A percentile compares a stretch with the other conserved stretches of the same genome.
Evolutionary conservation across 2,888 invertebrate genomes (phyloP).

Genomic region (Trachelus iudaicus): DNA sequence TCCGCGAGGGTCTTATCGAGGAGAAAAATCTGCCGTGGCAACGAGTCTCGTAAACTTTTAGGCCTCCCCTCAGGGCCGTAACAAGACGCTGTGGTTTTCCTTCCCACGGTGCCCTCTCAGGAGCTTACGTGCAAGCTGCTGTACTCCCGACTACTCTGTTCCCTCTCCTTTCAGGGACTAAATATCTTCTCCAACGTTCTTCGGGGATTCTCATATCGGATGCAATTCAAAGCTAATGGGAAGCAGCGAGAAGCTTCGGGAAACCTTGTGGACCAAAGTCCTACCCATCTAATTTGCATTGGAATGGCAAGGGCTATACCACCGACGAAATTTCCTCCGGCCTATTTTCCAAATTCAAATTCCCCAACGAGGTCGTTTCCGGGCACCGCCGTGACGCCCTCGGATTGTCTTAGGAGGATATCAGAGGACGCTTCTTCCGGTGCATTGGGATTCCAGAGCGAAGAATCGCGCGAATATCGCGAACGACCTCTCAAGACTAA

Average conservation of each 20-base stretch:
- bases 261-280: slow-evolving; percentile 18
- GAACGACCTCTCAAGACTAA: too few relatives aligned
- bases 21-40: not conserved
- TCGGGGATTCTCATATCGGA: slow-evolving; percentile 30
- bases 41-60: not conserved
- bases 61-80: not conserved
- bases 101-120: not conserved
- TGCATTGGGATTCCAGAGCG: not conserved
- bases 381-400: not conserved
- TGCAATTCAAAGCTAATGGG: slow-evolving; percentile 38
- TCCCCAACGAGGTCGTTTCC: not conserved
- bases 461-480: too few relatives aligned
- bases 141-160: not conserved
- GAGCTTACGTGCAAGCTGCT: not conserved
- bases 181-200: slow-evolving; percentile 22
- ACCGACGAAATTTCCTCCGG: slow-evolving; percentile 29
- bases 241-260: slow-evolving; percentile 10
- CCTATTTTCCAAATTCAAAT: slow-evolving; percentile 42
- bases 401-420: not conserved
- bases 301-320: slow-evolving; percentile 35
- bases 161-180: slow-evolving; percentile 3
- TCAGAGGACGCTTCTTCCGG: not conserved
- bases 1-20: too few relatives aligned
- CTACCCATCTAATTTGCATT: slow-evolving; percentile 41
- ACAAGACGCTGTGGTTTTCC: not conserved